Evolutionary conservation across 2,888 invertebrate genomes (phyloP).

Genomic region (Flexamia atlantica): DNA sequence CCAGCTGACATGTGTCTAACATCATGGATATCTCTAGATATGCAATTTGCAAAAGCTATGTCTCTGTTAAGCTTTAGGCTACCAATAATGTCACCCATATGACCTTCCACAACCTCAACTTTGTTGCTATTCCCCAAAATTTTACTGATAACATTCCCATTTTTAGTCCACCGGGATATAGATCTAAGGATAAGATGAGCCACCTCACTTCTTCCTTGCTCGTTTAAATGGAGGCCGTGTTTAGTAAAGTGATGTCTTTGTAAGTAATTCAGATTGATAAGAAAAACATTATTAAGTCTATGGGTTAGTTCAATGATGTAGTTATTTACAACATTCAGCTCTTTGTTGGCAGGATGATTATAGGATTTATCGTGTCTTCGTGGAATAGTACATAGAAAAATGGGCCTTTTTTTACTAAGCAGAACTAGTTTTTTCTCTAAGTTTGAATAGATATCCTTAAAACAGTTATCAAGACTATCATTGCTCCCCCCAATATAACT

Average conservation of each 20-base stretch:
- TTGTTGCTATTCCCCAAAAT: not conserved
- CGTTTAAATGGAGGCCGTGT: not conserved
- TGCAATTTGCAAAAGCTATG: not conserved
- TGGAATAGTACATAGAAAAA: not conserved
- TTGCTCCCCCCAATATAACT: not conserved
- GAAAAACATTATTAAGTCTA: not conserved
- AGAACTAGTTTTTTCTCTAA: not conserved
- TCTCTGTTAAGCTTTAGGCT: not conserved
- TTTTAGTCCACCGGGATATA: not conserved
- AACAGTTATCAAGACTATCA: not conserved
- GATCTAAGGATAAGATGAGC: not conserved
- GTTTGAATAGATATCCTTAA: not conserved
- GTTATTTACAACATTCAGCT: not conserved
- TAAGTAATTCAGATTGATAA: not conserved
- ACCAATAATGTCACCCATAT: not conserved
- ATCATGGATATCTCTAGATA: not conserved
- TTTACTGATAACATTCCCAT: not conserved
- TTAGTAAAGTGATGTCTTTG: not conserved
- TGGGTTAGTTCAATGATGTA: not conserved
- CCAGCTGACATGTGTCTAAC: not conserved
- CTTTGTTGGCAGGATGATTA: not conserved
- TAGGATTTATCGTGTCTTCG: not conserved
- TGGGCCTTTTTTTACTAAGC: not conserved
- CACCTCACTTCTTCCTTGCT: not conserved
- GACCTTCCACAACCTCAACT: not conserved